phyloP scores from a whole-genome alignment of 2,113 vertebrate species.

The Arvicanthis niloticus region DNA sequence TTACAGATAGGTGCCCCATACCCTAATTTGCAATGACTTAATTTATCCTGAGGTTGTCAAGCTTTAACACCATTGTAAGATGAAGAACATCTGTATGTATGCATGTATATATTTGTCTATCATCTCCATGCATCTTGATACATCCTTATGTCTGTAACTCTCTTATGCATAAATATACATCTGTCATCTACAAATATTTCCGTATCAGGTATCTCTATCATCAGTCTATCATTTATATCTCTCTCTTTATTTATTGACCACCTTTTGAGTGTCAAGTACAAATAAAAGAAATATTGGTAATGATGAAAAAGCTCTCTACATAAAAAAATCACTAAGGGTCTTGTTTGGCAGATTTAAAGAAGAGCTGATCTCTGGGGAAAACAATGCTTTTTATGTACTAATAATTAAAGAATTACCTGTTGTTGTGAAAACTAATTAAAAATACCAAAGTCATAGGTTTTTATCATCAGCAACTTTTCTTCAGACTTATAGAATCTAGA shows the following conservation, averaged over 20 bases:
- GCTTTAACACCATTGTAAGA: too few species aligned
- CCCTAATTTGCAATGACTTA: not conserved
- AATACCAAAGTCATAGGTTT: not conserved
- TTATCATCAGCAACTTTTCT: not conserved
- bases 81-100: too few species aligned
- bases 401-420: not conserved
- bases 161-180: not conserved
- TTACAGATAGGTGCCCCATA: not conserved
- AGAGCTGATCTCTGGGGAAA: not conserved
- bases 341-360: not conserved
- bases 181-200: not conserved
- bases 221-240: not conserved
- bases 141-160: not conserved
- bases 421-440: not conserved
- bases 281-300: not conserved
- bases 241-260: not conserved
- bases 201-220: not conserved
- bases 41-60: not conserved
- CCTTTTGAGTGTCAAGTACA: not conserved
- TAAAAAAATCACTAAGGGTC: not conserved
- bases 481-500: not conserved
- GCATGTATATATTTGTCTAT: not conserved
- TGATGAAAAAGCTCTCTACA: not conserved
- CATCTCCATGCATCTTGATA: too few species aligned
- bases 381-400: not conserved